Evolutionary conservation across 2,888 invertebrate genomes (phyloP).

Genomic region (Tetragonisca angustula): DNA sequence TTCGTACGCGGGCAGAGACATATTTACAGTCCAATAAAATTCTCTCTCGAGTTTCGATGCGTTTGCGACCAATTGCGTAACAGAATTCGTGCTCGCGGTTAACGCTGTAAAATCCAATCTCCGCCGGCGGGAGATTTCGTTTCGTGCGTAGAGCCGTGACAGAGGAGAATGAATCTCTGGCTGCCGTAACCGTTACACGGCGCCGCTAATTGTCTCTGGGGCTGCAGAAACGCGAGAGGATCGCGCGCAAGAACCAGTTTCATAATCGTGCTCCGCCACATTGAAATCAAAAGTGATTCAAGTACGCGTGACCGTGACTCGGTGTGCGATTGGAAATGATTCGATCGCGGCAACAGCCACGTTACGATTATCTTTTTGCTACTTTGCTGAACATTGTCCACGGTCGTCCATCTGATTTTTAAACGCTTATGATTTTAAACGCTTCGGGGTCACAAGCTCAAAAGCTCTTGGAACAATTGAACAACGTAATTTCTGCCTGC

Average conservation of each 20-base stretch:
- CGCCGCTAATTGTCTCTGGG: conserved; percentile 47
- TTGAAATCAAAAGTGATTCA: conserved; percentile 56
- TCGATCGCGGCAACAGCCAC: neutral
- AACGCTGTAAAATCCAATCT: conserved; percentile 1
- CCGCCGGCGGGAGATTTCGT: neutral
- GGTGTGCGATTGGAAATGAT: neutral
- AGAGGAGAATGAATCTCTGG: conserved; percentile 32
- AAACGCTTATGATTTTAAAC: too few species aligned
- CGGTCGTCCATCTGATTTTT: too few species aligned
- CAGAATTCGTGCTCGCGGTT: neutral
- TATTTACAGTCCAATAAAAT: neutral
- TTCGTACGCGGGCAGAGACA: neutral
- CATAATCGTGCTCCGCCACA: conserved; percentile 18
- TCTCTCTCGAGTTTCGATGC: neutral
- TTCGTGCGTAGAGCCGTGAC: neutral
- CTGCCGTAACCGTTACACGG: conserved; percentile 26
- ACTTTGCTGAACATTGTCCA: too few species aligned
- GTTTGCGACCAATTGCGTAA: conserved; percentile 18
- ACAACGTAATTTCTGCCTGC: too few species aligned
- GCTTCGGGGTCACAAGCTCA: too few species aligned
- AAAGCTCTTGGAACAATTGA: too few species aligned
- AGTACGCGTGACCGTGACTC: conserved; percentile 21
- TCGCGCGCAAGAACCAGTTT: conserved; percentile 44
- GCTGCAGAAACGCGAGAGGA: conserved; percentile 29
- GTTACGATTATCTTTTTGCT: neutral